Conservation (phyloP, 2,888 invertebrate genomes). For the Sepioteuthis lessoniana region DNA sequence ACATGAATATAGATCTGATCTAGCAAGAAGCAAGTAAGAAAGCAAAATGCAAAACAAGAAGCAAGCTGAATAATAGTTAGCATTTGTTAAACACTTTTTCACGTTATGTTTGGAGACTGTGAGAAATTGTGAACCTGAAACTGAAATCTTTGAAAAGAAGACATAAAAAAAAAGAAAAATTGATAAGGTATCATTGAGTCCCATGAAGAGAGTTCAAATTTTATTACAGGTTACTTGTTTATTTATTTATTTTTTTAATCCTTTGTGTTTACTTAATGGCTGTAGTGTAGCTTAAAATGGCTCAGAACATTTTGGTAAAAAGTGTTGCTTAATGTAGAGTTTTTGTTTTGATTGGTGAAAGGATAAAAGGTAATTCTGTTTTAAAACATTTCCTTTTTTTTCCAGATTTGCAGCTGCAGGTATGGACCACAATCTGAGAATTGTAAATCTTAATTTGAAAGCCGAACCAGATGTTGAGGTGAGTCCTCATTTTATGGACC, state of each 20-base stretch:
- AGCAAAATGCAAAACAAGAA: not conserved
- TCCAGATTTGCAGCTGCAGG: slow-evolving; percentile 69
- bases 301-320: too few relatives aligned
- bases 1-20: not conserved
- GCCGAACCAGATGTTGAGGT: slow-evolving; percentile 61
- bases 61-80: not conserved
- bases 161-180: not conserved
- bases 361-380: too few relatives aligned
- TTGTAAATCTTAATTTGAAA: slow-evolving; percentile 68
- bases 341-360: too few relatives aligned
- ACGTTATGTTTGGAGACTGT: not conserved
- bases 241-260: too few relatives aligned
- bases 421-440: slow-evolving; percentile 65
- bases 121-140: not conserved
- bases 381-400: too few relatives aligned
- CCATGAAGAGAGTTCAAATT: too few relatives aligned
- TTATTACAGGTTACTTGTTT: too few relatives aligned
- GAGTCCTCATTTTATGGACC: not conserved
- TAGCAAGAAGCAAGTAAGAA: not conserved
- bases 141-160: not conserved
- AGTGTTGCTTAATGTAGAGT: too few relatives aligned
- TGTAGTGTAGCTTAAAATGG: too few relatives aligned
- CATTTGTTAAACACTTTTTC: not conserved
- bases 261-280: too few relatives aligned
- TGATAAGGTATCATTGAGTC: too few relatives aligned